Evolutionary conservation across 2,797 vertebrate genomes (phyloP), one percentile per base, ranked within the genome.

Genomic region (Sebastes vulpes): DNA sequence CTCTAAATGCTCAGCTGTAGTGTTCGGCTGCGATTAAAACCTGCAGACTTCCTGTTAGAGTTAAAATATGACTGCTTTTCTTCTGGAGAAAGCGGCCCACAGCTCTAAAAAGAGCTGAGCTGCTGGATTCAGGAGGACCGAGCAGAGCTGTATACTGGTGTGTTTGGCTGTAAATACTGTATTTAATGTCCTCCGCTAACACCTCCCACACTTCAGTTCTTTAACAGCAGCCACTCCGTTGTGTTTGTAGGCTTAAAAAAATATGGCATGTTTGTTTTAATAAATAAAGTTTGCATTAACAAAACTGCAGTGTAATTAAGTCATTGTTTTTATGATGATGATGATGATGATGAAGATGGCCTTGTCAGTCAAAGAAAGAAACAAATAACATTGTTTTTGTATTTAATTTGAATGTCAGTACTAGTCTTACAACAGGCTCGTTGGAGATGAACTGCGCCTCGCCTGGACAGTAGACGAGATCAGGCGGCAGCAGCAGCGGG

Each of bases 261-360:
- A 97, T 97, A 99, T 97, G 96, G 97, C 97, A 99, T 99, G 97
- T 97, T 79, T 94, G 74, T 84, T 93, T 87, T 87, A 83, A 96
- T 99, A 98, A 99, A 99, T 99, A 98, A 97, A 97, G 95, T 98
- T 97, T 97, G 96, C 96, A 95, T 97, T 97, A 97, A 87, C 94
- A 83, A 94, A 91, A 70, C 56, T 10, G 74, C 74, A 89, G 85
- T 94, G 94, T 83, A 87, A 83, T 82, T 65, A 64, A 52, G n/a
- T 54, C 63, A 83, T 83, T 63, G 28, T 92, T 92, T 81, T 75
- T 2, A 35, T 35, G 32, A 35, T 35, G 31, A 31, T 31, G 31
- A 35, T 35, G 32, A 75, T 4, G 21, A 57, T 14, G 58, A 75
- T 5, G 21, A 58, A 4, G 68, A 79, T 20, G 53, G 42, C 61